Base-by-base conservation (phyloP, 2,888 invertebrate species). In the Campopleginae sp. region DNA sequence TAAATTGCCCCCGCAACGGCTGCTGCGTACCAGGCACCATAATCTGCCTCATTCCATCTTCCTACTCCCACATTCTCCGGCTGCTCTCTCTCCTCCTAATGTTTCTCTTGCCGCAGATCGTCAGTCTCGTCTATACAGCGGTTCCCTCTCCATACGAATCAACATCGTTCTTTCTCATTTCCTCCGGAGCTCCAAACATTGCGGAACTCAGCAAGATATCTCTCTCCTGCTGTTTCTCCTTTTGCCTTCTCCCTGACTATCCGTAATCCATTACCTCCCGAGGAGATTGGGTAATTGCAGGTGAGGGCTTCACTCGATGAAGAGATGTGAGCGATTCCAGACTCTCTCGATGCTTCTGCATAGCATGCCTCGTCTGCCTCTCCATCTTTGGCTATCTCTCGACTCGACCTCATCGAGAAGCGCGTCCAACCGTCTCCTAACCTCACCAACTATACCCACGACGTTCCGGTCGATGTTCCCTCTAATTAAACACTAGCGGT, bases 221-320 rank as follows among this genome's bases (percentile, higher is more conserved):
- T 71, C 80, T 44, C 65, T 42, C 63, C 61, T 72, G 82, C 75
- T 72, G 61, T 72, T 31, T 58, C 72, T 44, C 38, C 82, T 33
- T 71, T 38, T 38, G 17, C 33, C 51, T 68, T 44, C 79, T 72
- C 31, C 68, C 63, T 80, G 80, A 79, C 86, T 85, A 91, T 91
- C 91, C 90, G 91, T 91, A 92, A 92, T 92, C 91, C 92, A 92
- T 92, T 92, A 92, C 90, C 44, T 46, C 90, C 88, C 89, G 89
- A 91, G 89, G 91, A 91, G 90, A 92, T 92, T 92, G 91, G 92
- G 89, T 92, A 91, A 92, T 92, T 91, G 92, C 90, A 92, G 92
- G 91, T 91, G 91, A 91, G 90, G 90, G 90, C 89, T 89, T 63
- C 12, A 46, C 71, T 54, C 90, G 89, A 91, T 91, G 90, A 87